Percentiles rank a stretch among this genome's conserved stretches.
These are phyloP conservation scores for Lepidurus packardi DNA, from an alignment of 1,140 invertebrate genomes.

Conservation along the genomic window DNA sequence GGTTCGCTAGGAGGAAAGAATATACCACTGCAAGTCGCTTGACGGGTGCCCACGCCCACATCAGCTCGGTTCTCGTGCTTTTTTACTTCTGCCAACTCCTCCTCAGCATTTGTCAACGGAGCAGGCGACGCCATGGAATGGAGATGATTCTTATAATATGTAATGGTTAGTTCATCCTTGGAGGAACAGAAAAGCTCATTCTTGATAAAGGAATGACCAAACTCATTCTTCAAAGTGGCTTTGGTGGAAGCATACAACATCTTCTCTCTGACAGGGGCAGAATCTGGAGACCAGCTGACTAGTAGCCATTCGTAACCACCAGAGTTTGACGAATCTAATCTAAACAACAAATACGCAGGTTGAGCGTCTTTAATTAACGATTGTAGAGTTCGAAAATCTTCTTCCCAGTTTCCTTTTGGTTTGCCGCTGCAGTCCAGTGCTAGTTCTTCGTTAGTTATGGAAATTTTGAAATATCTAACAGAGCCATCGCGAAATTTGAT, in stretches of 20 bases:
- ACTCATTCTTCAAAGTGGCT: conserved; percentile 94
- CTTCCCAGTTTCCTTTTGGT: conserved; percentile 71
- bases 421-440: conserved; percentile 59
- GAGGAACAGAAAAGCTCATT: conserved; percentile 64
- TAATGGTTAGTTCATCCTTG: conserved; percentile 71
- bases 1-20: conserved; percentile 84
- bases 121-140: conserved; percentile 70
- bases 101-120: conserved; percentile 81
- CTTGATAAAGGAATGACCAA: conserved; percentile 82
- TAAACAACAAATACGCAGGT: conserved; percentile 89
- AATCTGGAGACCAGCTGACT: conserved; percentile 90
- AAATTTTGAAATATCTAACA: conserved; percentile 71
- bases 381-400: conserved; percentile 75
- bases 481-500: conserved; percentile 74
- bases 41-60: conserved; percentile 74
- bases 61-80: conserved; percentile 58
- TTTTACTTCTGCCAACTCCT: conserved; percentile 75
- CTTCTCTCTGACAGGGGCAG: conserved; percentile 82
- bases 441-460: conserved; percentile 80
- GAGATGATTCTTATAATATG: conserved; percentile 74
- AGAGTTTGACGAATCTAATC: conserved; percentile 70
- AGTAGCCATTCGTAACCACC: conserved; percentile 86
- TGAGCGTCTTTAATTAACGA: conserved; percentile 74
- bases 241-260: conserved; percentile 99
- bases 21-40: conserved; percentile 86